A percentile compares a stretch with the other conserved stretches of the same genome.
phyloP scores from a whole-genome alignment of 1,140 invertebrate species.

The Popillia japonica region DNA sequence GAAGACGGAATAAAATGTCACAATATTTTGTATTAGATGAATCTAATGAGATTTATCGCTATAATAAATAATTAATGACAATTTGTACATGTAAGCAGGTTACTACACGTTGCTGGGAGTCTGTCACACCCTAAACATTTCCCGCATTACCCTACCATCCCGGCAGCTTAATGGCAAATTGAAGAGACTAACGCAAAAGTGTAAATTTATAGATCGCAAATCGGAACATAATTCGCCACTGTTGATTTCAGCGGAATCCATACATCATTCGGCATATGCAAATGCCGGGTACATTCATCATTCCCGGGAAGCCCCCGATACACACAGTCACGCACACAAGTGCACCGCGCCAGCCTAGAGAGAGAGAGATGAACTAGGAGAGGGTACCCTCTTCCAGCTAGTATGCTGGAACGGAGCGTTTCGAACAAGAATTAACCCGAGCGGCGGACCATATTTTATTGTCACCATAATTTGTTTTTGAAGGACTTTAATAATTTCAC shows the following conservation, averaged over 20 bases:
- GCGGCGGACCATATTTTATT: constrained; percentile 53
- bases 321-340: background rate
- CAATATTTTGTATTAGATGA: no score
- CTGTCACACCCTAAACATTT: no score
- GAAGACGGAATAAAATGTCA: no score
- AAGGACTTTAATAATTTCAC: constrained; percentile 47
- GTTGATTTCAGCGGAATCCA: constrained; percentile 55
- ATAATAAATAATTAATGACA: no score
- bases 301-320: constrained; percentile 41
- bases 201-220: constrained; percentile 55
- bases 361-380: background rate
- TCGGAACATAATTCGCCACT: constrained; percentile 55
- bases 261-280: constrained; percentile 58
- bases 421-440: constrained; percentile 49
- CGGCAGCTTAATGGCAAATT: constrained; percentile 50
- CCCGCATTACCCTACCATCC: no score
- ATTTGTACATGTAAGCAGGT: no score
- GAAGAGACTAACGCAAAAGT: constrained; percentile 50
- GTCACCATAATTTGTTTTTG: constrained; percentile 52
- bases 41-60: no score
- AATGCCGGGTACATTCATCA: constrained; percentile 56
- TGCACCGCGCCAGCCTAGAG: no score
- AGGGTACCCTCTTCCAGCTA: background rate
- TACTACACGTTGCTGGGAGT: no score
- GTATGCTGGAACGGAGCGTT: constrained; percentile 37